Base-by-base conservation (phyloP, 2,888 invertebrate genomes). In the Schrankia costaestrigalis region DNA sequence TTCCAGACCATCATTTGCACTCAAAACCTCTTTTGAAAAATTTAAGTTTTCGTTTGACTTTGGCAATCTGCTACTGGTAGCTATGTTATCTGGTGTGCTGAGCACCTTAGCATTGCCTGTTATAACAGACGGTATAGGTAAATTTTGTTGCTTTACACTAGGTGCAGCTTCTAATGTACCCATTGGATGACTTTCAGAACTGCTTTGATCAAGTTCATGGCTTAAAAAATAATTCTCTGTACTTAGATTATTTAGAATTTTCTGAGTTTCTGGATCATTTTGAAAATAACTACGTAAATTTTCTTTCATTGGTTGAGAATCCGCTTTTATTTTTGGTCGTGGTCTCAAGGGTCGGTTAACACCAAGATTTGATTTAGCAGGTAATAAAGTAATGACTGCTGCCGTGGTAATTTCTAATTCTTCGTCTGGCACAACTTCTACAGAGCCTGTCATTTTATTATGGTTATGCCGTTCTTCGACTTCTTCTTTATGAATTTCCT, bases 321-420 rank as follows among this genome's bases (percentile, higher is more conserved):
- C 78, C 26, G 73, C 68, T 64, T 74, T 78, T 24, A 77, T 63
- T 57, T 84, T 89, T 0, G 92, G 92, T 22, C 91, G 80, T 1
- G 93, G 93, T 53, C 93, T 80, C 25, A 94, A 78, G 0, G 93
- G 94, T 44, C 93, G 84, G 36, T 91, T 92, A 3, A 94, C 89
- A 0, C 94, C 94, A 0, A 93, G 91, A 73, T 95, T 95, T 1
- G 95, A 95, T 63, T 94, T 93, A 0, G 92, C 94, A 1, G 95
- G 95, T 35, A 94, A 80, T 23, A 95, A 72, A 0, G 94, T 95
- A 10, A 89, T 82, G 8, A 87, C 71, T 41, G 62, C 70, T 9
- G 78, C 54, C 10, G 86, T 83, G 19, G 85, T 85, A n/a, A 70
- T 66, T 37, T 81, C 80, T 35, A 81, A 37, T 41, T 80, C 80